These are phyloP conservation scores for Enteromius radiatus DNA, from an alignment of 2,797 vertebrate species.

Conservation along the genomic window DNA sequence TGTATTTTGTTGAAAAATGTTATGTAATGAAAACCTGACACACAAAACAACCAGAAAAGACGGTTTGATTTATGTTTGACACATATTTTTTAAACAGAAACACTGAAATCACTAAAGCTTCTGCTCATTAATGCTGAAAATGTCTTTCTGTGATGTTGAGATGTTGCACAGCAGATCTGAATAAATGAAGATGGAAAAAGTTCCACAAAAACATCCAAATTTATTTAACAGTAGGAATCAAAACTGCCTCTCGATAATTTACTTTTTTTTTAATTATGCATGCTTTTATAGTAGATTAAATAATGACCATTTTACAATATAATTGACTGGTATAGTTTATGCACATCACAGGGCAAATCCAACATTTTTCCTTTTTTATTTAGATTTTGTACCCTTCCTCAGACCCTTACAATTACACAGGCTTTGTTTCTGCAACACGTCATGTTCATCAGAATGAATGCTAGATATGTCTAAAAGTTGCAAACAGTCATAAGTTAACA, in stretches of 20 bases:
- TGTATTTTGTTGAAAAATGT: not conserved
- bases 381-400: not conserved
- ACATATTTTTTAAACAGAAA: not conserved
- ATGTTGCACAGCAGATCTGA: not conserved
- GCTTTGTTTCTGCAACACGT: not conserved
- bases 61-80: not conserved
- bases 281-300: not conserved
- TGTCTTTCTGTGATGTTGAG: constrained; percentile 15
- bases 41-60: not conserved
- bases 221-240: not conserved
- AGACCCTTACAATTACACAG: not conserved
- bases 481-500: not conserved
- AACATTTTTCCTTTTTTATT: not conserved
- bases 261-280: too few relatives aligned
- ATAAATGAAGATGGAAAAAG: constrained; percentile 19
- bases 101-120: not conserved
- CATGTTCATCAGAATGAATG: constrained; percentile 3
- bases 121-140: constrained; percentile 5
- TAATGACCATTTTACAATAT: not conserved
- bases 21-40: not conserved
- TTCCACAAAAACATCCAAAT: not conserved
- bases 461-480: not conserved
- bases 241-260: not conserved
- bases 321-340: not conserved
- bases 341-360: not conserved